Base-by-base conservation (phyloP, 1,140 invertebrate species). In the Drosophila pachea region DNA sequence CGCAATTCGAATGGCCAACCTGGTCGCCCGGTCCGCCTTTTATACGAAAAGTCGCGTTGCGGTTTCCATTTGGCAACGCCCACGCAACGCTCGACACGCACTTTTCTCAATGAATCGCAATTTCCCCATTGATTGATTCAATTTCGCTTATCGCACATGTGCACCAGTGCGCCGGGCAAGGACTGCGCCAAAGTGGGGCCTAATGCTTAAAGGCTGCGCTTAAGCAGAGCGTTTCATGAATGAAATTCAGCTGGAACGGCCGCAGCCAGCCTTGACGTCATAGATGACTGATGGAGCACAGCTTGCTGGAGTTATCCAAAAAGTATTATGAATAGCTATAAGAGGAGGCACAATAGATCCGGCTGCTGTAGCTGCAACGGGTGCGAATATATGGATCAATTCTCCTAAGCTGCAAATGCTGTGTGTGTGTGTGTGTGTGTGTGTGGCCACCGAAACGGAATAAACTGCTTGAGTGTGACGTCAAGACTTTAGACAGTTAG, bases 61-160 rank as follows among this genome's bases (percentile, higher is more conserved):
- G 49, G 7, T 45, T 9, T 16, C 54, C 11, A n/a, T 35, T 16
- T 22, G 9, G 31, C 7, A 31, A 65, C 42, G 47, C 53, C 62
- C 56, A 68, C 59, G 40, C 45, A 22, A 0, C 31, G 36, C 31
- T 33, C 52, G 62, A 35, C 36, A 42, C 47, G 56, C 36, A 42
- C 4, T 45, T 16, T 71, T 68, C 43, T 70, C 32, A 77, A 45
- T 73, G 68, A 64, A 64, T 60, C 68, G 56, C 68, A 83, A 83
- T 86, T 86, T 86, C 22, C 22, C 50, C 14, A 54, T 60, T 87
- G 81, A 88, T 87, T 88, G 78, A 89, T 89, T 89, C 68, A 76
- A 84, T 89, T 89, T 66, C 55, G 68, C 86, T 89, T 89, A 89
- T 89, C 87, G 84, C 84, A 88, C 78, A 86, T 89, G 87, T 84